Evolutionary conservation across 2,113 vertebrate species (phyloP).

Genomic region (Castor canadensis): DNA sequence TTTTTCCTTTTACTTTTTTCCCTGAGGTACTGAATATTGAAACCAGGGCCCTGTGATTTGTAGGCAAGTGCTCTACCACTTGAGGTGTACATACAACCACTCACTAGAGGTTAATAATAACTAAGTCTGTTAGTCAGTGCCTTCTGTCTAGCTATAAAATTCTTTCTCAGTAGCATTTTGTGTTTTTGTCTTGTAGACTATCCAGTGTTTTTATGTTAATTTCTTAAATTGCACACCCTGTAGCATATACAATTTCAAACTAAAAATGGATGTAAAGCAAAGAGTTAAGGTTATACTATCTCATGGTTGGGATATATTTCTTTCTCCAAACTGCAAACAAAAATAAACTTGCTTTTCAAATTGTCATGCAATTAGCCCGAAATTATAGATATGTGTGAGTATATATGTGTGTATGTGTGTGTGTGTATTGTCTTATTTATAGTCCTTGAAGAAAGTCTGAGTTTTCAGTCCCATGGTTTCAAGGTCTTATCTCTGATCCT

Average conservation of each 20-base stretch:
- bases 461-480: neutral
- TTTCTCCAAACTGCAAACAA: neutral
- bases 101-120: neutral
- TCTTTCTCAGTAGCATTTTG: neutral
- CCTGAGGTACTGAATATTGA: too few species aligned
- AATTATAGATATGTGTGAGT: neutral
- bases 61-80: too few species aligned
- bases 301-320: neutral
- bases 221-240: neutral
- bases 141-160: too few species aligned
- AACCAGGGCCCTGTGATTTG: too few species aligned
- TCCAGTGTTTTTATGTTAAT: neutral
- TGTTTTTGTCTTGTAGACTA: neutral
- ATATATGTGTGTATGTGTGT: too few species aligned
- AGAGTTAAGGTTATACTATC: neutral
- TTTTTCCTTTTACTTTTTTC: too few species aligned
- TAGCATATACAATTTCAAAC: neutral
- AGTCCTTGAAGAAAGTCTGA: neutral
- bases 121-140: too few species aligned
- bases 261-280: neutral
- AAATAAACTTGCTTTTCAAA: neutral
- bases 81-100: too few species aligned
- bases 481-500: neutral
- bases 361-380: neutral
- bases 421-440: neutral